Base-by-base conservation (phyloP, 1,140 invertebrate species). In the Battus philenor region DNA sequence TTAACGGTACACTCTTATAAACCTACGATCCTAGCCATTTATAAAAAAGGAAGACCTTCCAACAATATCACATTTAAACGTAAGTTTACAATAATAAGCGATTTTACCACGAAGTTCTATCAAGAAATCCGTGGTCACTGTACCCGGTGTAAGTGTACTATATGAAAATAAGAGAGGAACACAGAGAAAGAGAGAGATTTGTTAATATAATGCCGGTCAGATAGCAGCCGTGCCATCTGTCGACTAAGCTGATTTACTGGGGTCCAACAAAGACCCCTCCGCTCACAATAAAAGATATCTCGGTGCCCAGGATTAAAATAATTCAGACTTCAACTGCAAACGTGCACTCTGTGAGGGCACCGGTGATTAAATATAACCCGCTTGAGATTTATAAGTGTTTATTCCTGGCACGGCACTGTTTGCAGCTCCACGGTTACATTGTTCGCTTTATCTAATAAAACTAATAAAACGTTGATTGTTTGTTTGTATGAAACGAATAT, bases 301-400 rank as follows among this genome's bases (percentile, higher is more conserved):
- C 64, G 48, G 51, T 64, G 61, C 48, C 31, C 54, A 57, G 75
- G 66, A 76, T 82, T 79, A 79, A 81, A 79, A 79, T 79, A 76
- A 79, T 74, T 76, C 68, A 73, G 66, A 62, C 66, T 74, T 77
- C 65, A 76, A 71, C 64, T 75, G 60, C 63, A 68, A 73, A 68
- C 65, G 69, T 73, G 69, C 69, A 46, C 62, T 72, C 66, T 72
- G 58, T 71, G 66, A 72, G 64, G 61, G 56, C 65, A 60, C 46
- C 24, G 50, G 69, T 79, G 78, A 82, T 83, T 79, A 83, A 83
- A 83, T 79, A 75, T 67, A 70, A 75, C 61, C 62, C 59, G 54
- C 32, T 49, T 36, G 58, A 79, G 77, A 83, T 83, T 83, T 83
- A 83, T 81, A 78, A 73, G 71, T 72, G 71, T 74, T 75, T 79